These are phyloP conservation scores for Amorpha juglandis DNA, from an alignment of 2,888 invertebrate genomes.

Conservation along the genomic window DNA sequence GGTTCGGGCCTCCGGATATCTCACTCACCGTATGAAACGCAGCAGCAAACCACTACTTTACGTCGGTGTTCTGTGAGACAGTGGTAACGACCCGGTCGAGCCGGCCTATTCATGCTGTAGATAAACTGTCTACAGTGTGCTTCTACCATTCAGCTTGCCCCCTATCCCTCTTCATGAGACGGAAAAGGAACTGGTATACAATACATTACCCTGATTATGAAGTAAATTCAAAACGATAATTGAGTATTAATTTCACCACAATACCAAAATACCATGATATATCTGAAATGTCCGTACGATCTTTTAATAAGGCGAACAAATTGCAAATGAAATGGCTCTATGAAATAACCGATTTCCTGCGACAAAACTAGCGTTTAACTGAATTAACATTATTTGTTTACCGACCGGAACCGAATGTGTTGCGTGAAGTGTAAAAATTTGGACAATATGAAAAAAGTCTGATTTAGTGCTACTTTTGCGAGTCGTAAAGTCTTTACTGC, in stretches of 20 bases:
- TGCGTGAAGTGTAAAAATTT: not conserved
- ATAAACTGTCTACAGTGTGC: too few species aligned
- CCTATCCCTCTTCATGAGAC: too few species aligned
- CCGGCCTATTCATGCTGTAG: too few species aligned
- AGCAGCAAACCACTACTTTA: too few species aligned
- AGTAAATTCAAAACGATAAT: not conserved
- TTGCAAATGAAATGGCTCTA: constrained; percentile 34
- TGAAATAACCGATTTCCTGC: constrained; percentile 33
- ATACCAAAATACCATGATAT: not conserved
- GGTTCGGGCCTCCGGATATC: too few species aligned
- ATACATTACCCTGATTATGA: too few species aligned
- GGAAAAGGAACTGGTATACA: too few species aligned
- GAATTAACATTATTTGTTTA: constrained; percentile 42
- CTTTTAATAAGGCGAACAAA: constrained; percentile 21
- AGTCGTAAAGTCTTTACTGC: not conserved
- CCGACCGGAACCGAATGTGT: constrained; percentile 17
- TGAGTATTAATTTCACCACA: not conserved
- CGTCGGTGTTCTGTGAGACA: too few species aligned
- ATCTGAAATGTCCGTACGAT: not conserved
- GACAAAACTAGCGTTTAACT: constrained; percentile 35
- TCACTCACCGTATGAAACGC: too few species aligned
- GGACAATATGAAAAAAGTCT: not conserved
- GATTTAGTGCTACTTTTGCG: not conserved
- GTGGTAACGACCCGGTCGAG: too few species aligned
- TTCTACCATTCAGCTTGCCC: too few species aligned